Percentiles rank a stretch among this genome's conserved stretches.
Conservation (phyloP, 2,797 vertebrate species). For the Anabas testudineus region DNA sequence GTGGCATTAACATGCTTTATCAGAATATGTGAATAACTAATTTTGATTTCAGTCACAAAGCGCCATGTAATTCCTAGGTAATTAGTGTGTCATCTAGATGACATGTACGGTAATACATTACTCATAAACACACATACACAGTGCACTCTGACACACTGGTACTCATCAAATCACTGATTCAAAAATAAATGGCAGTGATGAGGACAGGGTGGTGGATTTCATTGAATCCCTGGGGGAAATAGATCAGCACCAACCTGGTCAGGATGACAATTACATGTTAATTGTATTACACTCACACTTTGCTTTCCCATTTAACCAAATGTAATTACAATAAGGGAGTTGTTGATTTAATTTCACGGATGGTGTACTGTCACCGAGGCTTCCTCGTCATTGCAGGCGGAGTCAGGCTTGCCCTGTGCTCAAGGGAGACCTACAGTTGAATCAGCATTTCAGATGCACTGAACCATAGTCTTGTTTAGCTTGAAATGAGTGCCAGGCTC, state of each 20-base stretch:
- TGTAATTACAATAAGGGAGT: slow-evolving; percentile 84
- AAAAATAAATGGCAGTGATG: slow-evolving; percentile 24
- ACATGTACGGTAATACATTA: neutral
- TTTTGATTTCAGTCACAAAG: neutral
- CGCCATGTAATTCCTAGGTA: neutral
- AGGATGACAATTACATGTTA: slow-evolving; percentile 81
- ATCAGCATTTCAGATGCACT: slow-evolving; percentile 66
- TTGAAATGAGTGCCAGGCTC: slow-evolving; percentile 66
- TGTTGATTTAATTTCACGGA: slow-evolving; percentile 86
- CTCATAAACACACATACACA: neutral
- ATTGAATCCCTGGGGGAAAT: slow-evolving; percentile 55
- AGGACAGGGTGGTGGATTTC: slow-evolving; percentile 48
- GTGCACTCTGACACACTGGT: slow-evolving; percentile 1
- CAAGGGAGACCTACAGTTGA: slow-evolving; percentile 65
- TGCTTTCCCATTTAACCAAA: slow-evolving; percentile 82
- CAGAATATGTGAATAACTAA: neutral
- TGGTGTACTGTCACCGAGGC: slow-evolving; percentile 72
- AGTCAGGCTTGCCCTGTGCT: slow-evolving; percentile 57
- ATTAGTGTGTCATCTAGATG: neutral
- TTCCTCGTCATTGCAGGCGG: slow-evolving; percentile 56
- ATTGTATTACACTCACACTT: slow-evolving; percentile 83
- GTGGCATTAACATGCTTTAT: neutral
- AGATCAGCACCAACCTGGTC: slow-evolving; percentile 75
- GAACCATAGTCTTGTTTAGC: slow-evolving; percentile 67
- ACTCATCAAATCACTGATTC: slow-evolving; percentile 26